Evolutionary conservation across 2,888 invertebrate genomes (phyloP).

Genomic region (Dasysyrphus albostriatus): DNA sequence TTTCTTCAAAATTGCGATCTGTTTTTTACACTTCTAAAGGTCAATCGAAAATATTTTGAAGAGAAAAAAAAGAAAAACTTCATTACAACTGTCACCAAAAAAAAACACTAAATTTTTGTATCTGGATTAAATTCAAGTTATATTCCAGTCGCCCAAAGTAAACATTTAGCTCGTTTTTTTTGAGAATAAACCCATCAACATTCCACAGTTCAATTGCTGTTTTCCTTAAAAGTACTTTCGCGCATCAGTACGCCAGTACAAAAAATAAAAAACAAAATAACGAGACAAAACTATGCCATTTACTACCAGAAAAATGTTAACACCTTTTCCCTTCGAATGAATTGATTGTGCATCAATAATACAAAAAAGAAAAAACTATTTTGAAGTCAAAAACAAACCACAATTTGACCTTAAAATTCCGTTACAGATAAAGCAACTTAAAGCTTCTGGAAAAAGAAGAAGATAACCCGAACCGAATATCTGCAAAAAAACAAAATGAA

Average conservation of each 20-base stretch:
- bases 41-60: background rate
- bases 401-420: constrained; percentile 71
- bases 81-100: constrained; percentile 22
- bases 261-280: background rate
- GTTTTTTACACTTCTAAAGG: constrained; percentile 14
- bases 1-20: background rate
- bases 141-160: background rate
- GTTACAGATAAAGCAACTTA: constrained; percentile 66
- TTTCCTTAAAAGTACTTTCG: constrained; percentile 45
- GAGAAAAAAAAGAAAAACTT: background rate
- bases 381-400: constrained; percentile 55
- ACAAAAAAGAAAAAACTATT: background rate
- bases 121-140: constrained; percentile 9
- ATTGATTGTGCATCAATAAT: constrained; percentile 30
- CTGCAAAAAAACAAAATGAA: constrained; percentile 4
- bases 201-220: constrained; percentile 55
- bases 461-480: constrained; percentile 5
- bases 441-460: constrained; percentile 26
- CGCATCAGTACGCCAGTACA: background rate
- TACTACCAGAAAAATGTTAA: constrained; percentile 61
- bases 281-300: constrained; percentile 57
- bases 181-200: constrained; percentile 45
- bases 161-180: background rate
- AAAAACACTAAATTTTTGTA: background rate
- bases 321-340: constrained; percentile 62